Evolutionary conservation across 1,140 invertebrate species (phyloP).

Genomic region (Megathymus violae): DNA sequence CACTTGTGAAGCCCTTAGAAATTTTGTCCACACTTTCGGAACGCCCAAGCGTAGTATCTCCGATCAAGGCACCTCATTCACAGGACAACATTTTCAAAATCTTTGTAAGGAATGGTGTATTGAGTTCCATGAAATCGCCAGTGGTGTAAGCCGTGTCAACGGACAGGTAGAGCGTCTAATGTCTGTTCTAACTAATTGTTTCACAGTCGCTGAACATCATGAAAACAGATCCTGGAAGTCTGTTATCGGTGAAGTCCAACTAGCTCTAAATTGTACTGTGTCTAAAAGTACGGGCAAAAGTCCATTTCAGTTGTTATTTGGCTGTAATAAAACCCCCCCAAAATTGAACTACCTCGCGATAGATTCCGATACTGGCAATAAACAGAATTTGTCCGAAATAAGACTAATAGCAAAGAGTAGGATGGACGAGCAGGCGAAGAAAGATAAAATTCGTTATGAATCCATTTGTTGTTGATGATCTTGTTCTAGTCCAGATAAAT

Average conservation of each 20-base stretch:
- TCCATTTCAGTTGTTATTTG: conserved; percentile 43
- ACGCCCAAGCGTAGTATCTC: conserved; percentile 38
- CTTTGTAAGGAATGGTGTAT: conserved; percentile 39
- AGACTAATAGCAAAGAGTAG: conserved; percentile 13
- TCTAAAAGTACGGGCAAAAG: conserved; percentile 37
- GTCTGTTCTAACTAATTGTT: conserved; percentile 24
- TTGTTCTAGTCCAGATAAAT: conserved; percentile 27
- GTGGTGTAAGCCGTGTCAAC: conserved; percentile 43
- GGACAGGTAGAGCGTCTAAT: conserved; percentile 56
- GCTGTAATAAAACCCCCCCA: conserved; percentile 36
- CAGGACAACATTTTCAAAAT: conserved; percentile 17
- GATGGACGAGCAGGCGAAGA: conserved; percentile 37
- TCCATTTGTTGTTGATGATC: conserved; percentile 41
- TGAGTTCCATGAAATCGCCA: conserved; percentile 37
- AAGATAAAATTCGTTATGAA: conserved; percentile 41
- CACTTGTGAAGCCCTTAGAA: conserved; percentile 27
- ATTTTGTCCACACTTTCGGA: conserved; percentile 40
- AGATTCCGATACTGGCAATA: conserved; percentile 20
- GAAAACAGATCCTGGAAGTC: conserved; percentile 28
- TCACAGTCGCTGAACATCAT: conserved; percentile 2
- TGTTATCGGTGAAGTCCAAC: conserved; percentile 34
- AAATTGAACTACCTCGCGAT: too few relatives aligned
- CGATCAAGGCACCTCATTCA: conserved; percentile 34
- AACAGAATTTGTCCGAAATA: background rate
- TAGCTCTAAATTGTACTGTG: conserved; percentile 43